Evolutionary conservation across 2,888 invertebrate species (phyloP), one percentile per base, ranked within the genome.

Genomic region (Onthophagus sagittarius): DNA sequence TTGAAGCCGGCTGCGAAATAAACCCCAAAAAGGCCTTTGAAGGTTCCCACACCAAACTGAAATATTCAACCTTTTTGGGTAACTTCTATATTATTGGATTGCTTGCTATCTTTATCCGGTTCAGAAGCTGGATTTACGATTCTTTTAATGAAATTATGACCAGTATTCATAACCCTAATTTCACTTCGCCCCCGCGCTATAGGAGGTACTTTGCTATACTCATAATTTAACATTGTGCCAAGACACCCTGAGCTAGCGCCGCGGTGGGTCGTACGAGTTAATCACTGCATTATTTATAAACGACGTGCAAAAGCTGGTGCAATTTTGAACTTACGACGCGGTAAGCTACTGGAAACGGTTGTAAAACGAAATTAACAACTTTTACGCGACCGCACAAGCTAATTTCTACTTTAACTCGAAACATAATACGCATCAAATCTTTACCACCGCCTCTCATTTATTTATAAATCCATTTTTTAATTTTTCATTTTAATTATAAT

Each of bases 1-100:
- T 63, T 15, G 67, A 23, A 67, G 23, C 32, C 67, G 23, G 67
- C 67, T 31, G 15, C 67, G 64, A 67, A 32, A 67, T 23, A 67
- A 32, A 67, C 67, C 32, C 31, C 67, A 32, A 67, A 67, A 67
- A 53, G 39, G 39, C 39, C 39, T 53, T 53, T 53, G 39, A 53
- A 53, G 39, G 39, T 53, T 53, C 39, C 63, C 63, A 13, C 62
- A 63, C 63, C 63, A 15, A n/a, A 63, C 63, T 15, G 15, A 63
- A 63, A 63, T 15, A 14, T 14, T 15, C 63, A 63, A 63, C 63
- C 63, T 53, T 53, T 53, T 4, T 53, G 39, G 9, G 1, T 53
- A 2, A 53, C 9, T 23, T 23, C 23, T 53, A 53, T 53, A 53
- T 53, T 53, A 53, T 11, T 9, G 39, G 39, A 53, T 53, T 53